Conservation (phyloP, 2,113 vertebrate genomes). For the Odobenus rosmarus region DNA sequence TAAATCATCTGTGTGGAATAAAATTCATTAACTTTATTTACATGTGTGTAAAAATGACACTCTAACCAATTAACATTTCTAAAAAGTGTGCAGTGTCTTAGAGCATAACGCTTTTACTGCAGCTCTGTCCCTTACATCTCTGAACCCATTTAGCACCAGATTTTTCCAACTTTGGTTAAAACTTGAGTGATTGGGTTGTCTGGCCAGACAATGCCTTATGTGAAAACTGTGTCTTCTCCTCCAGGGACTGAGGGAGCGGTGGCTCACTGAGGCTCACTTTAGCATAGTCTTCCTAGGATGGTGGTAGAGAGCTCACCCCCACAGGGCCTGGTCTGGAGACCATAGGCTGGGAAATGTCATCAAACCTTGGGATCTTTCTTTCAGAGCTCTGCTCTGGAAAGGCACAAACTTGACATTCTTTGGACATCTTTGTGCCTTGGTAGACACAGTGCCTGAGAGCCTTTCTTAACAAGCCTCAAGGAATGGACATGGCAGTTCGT, state of each 20-base stretch:
- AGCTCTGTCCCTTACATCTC: background rate
- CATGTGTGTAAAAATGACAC: conserved; percentile 77
- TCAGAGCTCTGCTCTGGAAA: background rate
- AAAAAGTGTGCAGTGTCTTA: background rate
- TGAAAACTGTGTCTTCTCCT: background rate
- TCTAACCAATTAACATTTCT: conserved; percentile 69
- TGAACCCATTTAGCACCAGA: background rate
- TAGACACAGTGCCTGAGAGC: background rate
- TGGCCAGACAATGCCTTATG: background rate
- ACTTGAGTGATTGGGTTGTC: background rate
- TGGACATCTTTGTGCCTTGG: background rate
- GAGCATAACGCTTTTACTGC: background rate
- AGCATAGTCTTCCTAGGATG: background rate
- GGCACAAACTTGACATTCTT: background rate
- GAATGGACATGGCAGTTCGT: background rate
- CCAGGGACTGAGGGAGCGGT: background rate
- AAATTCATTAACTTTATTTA: conserved; percentile 80
- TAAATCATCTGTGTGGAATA: conserved; percentile 69
- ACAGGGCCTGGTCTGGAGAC: background rate
- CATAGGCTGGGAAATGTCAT: background rate
- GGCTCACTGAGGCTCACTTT: background rate
- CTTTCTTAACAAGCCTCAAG: background rate
- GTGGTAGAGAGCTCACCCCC: fast-evolving
- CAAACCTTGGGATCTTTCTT: background rate
- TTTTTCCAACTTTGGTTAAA: background rate